phyloP scores from a whole-genome alignment of 1,140 invertebrate genomes.

The Hypsibius dujardini region DNA sequence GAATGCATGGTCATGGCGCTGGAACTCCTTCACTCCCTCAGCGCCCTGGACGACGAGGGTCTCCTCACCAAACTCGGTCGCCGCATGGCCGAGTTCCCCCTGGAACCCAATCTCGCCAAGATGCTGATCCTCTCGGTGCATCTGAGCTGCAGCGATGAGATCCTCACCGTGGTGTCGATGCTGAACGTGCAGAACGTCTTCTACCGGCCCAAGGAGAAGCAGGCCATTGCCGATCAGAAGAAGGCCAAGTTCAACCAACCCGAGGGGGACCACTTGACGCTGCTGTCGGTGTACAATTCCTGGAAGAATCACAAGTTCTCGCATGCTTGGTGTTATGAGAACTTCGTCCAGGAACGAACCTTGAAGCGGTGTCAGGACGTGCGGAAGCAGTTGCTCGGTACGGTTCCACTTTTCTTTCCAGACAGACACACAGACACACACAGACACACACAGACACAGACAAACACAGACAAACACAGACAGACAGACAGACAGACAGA shows the following conservation, averaged over 20 bases:
- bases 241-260: constrained; percentile 98
- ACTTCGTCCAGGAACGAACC: constrained; percentile 94
- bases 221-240: constrained; percentile 90
- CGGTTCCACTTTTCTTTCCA: not conserved
- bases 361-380: constrained; percentile 95
- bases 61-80: constrained; percentile 76
- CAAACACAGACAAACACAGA: no score
- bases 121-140: constrained; percentile 98
- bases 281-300: constrained; percentile 95
- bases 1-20: constrained; percentile 88
- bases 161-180: constrained; percentile 96
- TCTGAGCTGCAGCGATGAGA: constrained; percentile 92
- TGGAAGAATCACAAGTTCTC: constrained; percentile 99
- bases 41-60: constrained; percentile 90
- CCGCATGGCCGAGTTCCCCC: constrained; percentile 96
- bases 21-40: constrained; percentile 87
- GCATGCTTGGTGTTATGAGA: constrained; percentile 98
- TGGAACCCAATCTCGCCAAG: constrained; percentile 96
- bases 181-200: constrained; percentile 97
- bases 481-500: no score
- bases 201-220: constrained; percentile 84
- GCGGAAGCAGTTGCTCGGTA: constrained; percentile 85
- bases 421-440: no score
- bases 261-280: constrained; percentile 91
- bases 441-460: no score